These are phyloP conservation scores for Sminthurides aquaticus DNA, from an alignment of 2,888 invertebrate species.

Conservation along the genomic window DNA sequence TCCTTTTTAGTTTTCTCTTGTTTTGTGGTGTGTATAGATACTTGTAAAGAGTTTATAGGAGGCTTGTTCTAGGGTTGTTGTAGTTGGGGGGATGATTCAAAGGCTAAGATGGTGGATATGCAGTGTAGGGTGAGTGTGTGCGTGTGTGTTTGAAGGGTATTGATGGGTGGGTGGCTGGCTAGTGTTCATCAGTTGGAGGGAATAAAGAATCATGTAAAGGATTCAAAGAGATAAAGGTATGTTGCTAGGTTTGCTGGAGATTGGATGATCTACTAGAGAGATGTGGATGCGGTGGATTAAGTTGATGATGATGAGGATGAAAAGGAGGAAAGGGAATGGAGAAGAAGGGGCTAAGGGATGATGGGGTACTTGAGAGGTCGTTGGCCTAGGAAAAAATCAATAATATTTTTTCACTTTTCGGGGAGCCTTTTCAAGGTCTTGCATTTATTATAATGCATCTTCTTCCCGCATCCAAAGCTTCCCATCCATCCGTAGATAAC, in stretches of 20 bases:
- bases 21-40: too few relatives aligned
- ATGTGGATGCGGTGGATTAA: neutral
- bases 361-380: conserved; percentile 1
- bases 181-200: neutral
- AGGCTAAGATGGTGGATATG: neutral
- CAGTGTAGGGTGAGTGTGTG: neutral
- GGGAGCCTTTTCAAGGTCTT: conserved; percentile 30
- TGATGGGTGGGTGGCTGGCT: neutral
- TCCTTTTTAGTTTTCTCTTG: too few relatives aligned
- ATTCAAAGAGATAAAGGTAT: neutral
- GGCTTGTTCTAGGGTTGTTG: neutral
- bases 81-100: neutral
- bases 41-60: neutral
- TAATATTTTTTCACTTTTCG: conserved; percentile 30
- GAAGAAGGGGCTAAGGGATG: neutral
- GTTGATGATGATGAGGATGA: neutral
- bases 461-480: too few relatives aligned
- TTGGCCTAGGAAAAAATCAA: conserved; percentile 27
- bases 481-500: neutral
- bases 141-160: neutral
- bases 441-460: neutral
- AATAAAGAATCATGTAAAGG: neutral
- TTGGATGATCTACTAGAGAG: neutral
- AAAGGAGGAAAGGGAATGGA: neutral
- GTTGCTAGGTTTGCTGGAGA: neutral